These are phyloP conservation scores for Neodon shergylaensis DNA, from an alignment of 2,113 vertebrate genomes.

Conservation along the genomic window DNA sequence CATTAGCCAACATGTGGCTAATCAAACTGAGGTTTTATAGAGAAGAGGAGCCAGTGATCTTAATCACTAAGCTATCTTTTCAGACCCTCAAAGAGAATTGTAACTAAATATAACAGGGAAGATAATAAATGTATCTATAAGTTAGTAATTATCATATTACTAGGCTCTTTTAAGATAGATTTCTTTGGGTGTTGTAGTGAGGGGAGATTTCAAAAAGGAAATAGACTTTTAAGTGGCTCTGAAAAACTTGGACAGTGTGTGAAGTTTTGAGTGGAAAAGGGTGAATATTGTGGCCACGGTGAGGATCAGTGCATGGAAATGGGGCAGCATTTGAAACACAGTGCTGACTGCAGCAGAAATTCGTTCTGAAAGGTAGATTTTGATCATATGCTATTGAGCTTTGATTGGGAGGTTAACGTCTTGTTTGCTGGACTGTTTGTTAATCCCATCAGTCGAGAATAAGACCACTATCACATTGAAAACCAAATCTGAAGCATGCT, in stretches of 20 bases:
- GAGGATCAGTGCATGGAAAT: background rate
- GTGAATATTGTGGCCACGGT: background rate
- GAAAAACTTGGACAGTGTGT: conserved; percentile 22
- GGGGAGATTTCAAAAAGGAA: conserved; percentile 40
- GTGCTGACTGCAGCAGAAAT: background rate
- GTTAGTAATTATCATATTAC: background rate
- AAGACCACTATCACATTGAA: no score
- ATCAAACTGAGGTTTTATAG: background rate
- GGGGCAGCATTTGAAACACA: background rate
- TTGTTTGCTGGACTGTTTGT: background rate
- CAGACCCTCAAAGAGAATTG: background rate
- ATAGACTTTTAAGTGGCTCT: conserved; percentile 45
- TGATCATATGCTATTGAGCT: background rate
- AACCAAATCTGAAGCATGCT: no score
- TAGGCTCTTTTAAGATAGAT: conserved; percentile 26
- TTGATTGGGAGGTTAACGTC: conserved; percentile 28
- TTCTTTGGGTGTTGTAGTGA: background rate
- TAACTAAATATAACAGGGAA: background rate
- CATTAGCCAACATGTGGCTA: no score
- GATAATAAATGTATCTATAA: background rate
- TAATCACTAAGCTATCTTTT: background rate
- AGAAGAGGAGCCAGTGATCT: background rate
- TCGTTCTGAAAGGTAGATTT: conserved; percentile 10
- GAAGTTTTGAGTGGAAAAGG: conserved; percentile 19
- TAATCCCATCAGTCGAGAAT: no score